Conservation (phyloP, 1,140 invertebrate species). For the Alviniconcha marisindica region DNA sequence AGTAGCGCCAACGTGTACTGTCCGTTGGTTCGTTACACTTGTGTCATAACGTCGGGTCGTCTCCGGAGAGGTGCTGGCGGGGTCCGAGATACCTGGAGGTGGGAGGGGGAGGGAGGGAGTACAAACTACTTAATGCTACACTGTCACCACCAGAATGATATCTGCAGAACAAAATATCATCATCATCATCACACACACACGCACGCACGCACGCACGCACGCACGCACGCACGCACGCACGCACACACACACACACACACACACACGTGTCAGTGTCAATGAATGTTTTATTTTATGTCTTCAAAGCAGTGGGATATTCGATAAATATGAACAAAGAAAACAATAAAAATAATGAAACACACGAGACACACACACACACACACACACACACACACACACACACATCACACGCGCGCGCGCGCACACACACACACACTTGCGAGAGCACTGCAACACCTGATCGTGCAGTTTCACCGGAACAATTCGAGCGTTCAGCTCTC, state of each 20-base stretch:
- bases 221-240: neutral
- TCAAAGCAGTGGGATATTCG: no score
- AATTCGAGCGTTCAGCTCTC: neutral
- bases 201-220: neutral
- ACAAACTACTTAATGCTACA: no score
- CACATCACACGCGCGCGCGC: neutral
- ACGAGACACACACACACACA: neutral
- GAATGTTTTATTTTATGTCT: no score
- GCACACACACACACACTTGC: neutral
- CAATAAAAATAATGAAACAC: neutral
- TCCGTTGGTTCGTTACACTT: no score
- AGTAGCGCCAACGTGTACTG: no score
- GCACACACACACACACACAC: neutral
- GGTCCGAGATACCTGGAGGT: no score
- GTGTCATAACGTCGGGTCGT: no score
- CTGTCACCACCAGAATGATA: no score
- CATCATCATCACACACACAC: neutral
- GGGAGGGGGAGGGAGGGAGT: no score
- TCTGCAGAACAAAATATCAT: no score
- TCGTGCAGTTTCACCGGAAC: neutral
- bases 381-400: slow-evolving; percentile 17
- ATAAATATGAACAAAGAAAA: neutral
- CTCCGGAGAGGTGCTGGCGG: no score
- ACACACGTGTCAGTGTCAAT: neutral
- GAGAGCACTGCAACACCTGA: neutral